Conservation (phyloP, 2,888 invertebrate species). For the Stratiomys singularior region DNA sequence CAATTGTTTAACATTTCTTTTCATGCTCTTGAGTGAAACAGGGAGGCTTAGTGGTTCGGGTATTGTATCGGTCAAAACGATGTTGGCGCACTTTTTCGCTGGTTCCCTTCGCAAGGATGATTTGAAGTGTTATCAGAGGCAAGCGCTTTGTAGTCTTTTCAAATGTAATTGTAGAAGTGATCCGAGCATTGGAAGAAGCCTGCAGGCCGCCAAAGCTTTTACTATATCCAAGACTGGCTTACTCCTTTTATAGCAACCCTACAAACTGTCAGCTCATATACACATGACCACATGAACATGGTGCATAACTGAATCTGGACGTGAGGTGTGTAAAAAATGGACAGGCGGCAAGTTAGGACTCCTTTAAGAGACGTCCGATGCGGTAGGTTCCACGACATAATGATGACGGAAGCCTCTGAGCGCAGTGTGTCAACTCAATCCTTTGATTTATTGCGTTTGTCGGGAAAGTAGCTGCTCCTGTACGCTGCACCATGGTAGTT, state of each 20-base stretch:
- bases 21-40: neutral
- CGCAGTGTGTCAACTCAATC: constrained; percentile 33
- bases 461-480: neutral
- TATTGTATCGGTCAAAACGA: too few species aligned
- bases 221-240: too few species aligned
- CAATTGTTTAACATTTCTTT: neutral
- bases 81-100: too few species aligned
- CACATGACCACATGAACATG: neutral
- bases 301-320: constrained; percentile 7
- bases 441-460: constrained; percentile 40
- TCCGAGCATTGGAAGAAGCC: too few species aligned
- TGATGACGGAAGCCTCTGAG: constrained; percentile 53
- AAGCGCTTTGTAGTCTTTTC: too few species aligned
- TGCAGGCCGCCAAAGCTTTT: too few species aligned
- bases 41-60: neutral
- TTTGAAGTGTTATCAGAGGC: too few species aligned
- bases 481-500: neutral
- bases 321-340: constrained; percentile 41
- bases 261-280: neutral
- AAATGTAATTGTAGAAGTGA: too few species aligned
- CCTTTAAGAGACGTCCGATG: constrained; percentile 54
- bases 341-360: constrained; percentile 48
- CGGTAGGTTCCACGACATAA: constrained; percentile 55
- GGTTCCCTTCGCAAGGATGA: too few species aligned
- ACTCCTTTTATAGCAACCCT: neutral